Conservation (phyloP, 2,888 invertebrate genomes). For the Camptogramma bilineatum region DNA sequence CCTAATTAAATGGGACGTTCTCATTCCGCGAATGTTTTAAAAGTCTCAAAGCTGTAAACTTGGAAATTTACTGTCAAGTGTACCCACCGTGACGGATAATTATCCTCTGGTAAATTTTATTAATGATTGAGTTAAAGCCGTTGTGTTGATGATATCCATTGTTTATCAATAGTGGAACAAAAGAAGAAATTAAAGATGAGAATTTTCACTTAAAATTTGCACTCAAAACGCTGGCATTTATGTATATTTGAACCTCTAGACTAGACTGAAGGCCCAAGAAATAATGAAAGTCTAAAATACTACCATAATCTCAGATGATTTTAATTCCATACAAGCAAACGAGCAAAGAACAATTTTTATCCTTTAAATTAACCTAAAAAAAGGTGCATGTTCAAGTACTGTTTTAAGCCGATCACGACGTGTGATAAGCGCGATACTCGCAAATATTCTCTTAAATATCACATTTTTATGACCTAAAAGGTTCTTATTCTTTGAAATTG, state of each 20-base stretch:
- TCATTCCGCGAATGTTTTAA: conserved; percentile 77
- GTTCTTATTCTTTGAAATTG: conserved; percentile 4
- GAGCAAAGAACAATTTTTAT: background rate
- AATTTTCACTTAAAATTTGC: background rate
- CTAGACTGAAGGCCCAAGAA: background rate
- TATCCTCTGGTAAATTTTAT: conserved; percentile 57
- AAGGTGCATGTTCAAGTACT: background rate
- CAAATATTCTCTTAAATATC: background rate
- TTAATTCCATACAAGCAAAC: background rate
- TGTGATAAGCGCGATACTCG: background rate
- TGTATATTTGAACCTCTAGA: background rate
- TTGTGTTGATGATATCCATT: conserved; percentile 6
- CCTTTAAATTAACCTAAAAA: background rate
- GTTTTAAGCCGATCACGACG: background rate
- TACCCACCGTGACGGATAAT: conserved; percentile 65
- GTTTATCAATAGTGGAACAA: background rate
- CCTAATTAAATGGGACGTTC: conserved; percentile 77
- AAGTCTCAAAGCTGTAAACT: conserved; percentile 72
- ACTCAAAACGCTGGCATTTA: background rate
- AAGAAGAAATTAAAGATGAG: background rate
- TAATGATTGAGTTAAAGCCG: conserved; percentile 51
- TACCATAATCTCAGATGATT: background rate
- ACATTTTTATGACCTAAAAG: background rate
- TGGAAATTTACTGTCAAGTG: conserved; percentile 65
- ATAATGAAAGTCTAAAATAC: background rate